Base-by-base conservation (phyloP, 2,888 invertebrate species). In the Alcis repandata region DNA sequence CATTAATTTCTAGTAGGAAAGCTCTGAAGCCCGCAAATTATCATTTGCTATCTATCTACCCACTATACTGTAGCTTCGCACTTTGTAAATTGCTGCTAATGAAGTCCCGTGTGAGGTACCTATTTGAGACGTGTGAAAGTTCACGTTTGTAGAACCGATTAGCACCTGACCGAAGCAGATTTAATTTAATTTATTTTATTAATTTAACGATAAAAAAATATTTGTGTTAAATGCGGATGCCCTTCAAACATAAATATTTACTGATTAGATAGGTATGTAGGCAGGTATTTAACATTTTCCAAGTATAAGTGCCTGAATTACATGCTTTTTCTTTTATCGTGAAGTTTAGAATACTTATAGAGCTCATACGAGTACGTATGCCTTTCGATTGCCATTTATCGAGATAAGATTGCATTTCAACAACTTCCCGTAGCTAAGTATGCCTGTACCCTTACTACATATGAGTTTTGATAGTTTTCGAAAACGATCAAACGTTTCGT, bases 1-100 rank as follows among this genome's bases (percentile, higher is more conserved):
- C 72, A 70, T 78, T 76, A 73, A 75, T 77, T 79, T 75, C 69
- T 70, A 74, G 63, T 59, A 71, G 74, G 74, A 77, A 77, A 77
- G 74, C 73, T 73, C 68, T 67, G 66, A 70, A 69, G 67, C 61
- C 71, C 65, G 59, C 67, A 68, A 69, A 72, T 71, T 73, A 72
- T 58, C 27, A 27, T 27, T 27, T 27, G 27, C 27, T 27, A n/a
- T n/a, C 27, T 27, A 27, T 6, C 27, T 27, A 27, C 27, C n/a
- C n/a, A n/a, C n/a, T n/a, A 27, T 27, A 27, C 27, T 27, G 10
- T 33, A 45, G 58, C 40, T 48, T 32, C 11, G 51, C 60, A 61
- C 52, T 70, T 64, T 48, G 56, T 53, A 58, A 64, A 70, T 68
- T 68, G 58, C 40, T 48, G 43, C 33, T 65, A 62, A 60, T 68